phyloP scores from a whole-genome alignment of 2,113 vertebrate species.

The Psettodes erumei region DNA sequence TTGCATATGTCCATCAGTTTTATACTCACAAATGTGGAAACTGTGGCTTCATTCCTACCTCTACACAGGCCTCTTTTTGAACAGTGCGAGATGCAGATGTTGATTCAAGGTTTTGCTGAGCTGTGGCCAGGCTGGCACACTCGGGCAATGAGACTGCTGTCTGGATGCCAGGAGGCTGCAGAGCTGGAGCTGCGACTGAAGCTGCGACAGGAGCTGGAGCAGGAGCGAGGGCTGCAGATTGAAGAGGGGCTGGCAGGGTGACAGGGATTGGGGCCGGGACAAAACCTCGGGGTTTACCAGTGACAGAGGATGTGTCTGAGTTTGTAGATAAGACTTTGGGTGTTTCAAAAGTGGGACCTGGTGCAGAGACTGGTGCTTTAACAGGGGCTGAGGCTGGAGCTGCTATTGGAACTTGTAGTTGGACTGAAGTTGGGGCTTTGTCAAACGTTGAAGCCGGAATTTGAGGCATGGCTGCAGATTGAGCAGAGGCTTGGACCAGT shows the following conservation, averaged over 20 bases:
- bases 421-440: constrained; percentile 18
- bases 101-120: constrained; percentile 75
- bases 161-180: constrained; percentile 81
- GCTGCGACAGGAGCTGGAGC: constrained; percentile 40
- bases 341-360: constrained; percentile 39
- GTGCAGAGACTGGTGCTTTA: constrained; percentile 34
- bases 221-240: constrained; percentile 30
- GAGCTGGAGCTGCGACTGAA: constrained; percentile 68
- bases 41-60: constrained; percentile 61
- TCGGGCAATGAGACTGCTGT: constrained; percentile 70
- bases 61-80: constrained; percentile 69
- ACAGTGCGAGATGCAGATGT: constrained; percentile 46
- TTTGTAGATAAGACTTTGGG: constrained; percentile 37
- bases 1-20: neutral
- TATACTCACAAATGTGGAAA: neutral
- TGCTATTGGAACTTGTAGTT: constrained; percentile 32
- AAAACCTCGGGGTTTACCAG: constrained; percentile 30
- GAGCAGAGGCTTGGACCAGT: constrained; percentile 30
- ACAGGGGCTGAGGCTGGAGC: constrained; percentile 5
- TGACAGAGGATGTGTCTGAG: constrained; percentile 22
- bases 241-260: constrained; percentile 35
- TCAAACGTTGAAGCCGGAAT: constrained; percentile 14
- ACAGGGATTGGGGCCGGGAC: constrained; percentile 21
- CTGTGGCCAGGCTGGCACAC: constrained; percentile 68
- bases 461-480: constrained; percentile 29